Base-by-base conservation (phyloP, 2,113 vertebrate species). In the Hydropotes inermis region DNA sequence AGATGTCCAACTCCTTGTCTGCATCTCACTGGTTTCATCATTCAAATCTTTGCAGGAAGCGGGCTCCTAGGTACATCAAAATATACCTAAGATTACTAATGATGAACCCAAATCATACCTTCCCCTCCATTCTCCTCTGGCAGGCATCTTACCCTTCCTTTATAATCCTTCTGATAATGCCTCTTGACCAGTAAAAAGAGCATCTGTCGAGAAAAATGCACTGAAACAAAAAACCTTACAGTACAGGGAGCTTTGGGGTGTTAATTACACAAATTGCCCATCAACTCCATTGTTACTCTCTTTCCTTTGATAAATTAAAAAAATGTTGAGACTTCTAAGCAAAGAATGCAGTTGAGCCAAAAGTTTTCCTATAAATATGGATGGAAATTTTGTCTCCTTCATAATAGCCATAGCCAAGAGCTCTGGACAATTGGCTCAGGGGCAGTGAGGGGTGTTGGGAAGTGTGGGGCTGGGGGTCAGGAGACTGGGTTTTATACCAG, bases 191-290 rank as follows among this genome's bases (percentile, higher is more conserved):
- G 78, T 81, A 94, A 96, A 98, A 96, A 96, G 95, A 97, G 96
- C 97, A 98, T 98, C 98, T 98, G 94, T 96, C 7, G 52, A 89
- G 94, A 97, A 90, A 94, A 92, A 89, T 95, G 96, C 84, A 91
- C 92, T 45, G 84, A 96, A 96, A 97, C 58, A 52, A 28, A 93
- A 96, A 94, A 30, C 92, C 96, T 96, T 74, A 39, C 21, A 94
- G 86, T 88, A 87, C 97, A 67, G 54, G 95, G 98, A 98, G 94
- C 95, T 92, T 96, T 96, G 96, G 98, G 97, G 91, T 89, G 96
- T 96, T 98, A 98, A 99, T 98, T 98, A 99, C 55, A 95, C 98
- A 98, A 97, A 99, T 98, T 98, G 95, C 95, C 98, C 95, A 97
- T 97, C 97, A 98, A 84, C 91, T 50, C 98, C 92, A 98, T 94